phyloP scores from a whole-genome alignment of 1,140 invertebrate genomes.

The Heliconius himera region DNA sequence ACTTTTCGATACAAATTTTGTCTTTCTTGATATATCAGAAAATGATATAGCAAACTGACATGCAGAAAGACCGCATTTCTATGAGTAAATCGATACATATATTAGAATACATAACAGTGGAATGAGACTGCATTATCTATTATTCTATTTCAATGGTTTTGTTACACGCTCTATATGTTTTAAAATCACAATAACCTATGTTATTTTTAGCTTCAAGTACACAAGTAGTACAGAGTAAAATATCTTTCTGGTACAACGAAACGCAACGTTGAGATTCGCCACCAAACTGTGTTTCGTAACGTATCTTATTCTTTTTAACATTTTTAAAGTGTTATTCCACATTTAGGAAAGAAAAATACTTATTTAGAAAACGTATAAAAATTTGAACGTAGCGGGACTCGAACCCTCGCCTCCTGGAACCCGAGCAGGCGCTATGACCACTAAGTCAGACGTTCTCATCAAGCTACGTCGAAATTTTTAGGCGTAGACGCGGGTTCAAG shows the following conservation, averaged over 20 bases:
- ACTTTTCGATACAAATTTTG: neutral
- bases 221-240: neutral
- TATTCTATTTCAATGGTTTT: slow-evolving; percentile 1
- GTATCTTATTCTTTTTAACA: no score
- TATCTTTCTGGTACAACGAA: neutral
- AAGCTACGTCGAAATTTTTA: no score
- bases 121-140: neutral
- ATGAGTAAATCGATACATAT: neutral
- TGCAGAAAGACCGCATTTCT: neutral
- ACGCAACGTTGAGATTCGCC: no score
- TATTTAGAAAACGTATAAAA: no score
- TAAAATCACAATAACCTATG: neutral
- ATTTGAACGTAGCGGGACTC: no score
- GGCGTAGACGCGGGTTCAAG: no score
- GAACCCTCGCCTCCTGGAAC: no score
- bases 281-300: no score
- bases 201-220: neutral
- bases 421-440: no score
- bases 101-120: neutral
- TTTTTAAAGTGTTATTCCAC: no score
- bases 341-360: no score
- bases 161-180: neutral
- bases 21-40: neutral
- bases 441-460: no score
- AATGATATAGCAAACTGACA: neutral